These are phyloP conservation scores for Sturmia bella DNA, from an alignment of 2,888 invertebrate genomes.

Conservation along the genomic window DNA sequence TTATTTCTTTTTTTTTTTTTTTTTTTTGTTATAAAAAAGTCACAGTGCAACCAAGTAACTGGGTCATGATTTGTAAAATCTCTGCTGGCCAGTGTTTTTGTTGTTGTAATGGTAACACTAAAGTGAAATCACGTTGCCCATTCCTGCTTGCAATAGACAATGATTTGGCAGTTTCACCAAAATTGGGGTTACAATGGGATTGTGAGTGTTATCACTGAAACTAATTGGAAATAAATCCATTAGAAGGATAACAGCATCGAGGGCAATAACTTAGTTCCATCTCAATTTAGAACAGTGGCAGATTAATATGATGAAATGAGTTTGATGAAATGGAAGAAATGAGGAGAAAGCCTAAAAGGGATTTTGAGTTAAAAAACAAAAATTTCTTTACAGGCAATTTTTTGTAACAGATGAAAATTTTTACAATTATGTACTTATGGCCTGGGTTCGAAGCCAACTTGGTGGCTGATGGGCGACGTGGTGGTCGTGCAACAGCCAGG, in stretches of 20 bases:
- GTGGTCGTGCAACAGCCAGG: too few species aligned
- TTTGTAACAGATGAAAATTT: too few species aligned
- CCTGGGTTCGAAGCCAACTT: too few species aligned
- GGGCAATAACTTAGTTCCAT: slow-evolving; percentile 4
- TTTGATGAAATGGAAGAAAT: too few species aligned
- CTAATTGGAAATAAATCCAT: slow-evolving; percentile 64
- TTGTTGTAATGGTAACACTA: neutral
- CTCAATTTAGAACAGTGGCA: neutral
- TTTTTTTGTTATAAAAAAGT: neutral
- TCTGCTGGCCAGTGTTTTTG: slow-evolving; percentile 23
- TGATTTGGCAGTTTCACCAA: slow-evolving; percentile 52
- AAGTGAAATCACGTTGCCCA: slow-evolving; percentile 21
- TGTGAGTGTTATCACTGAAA: slow-evolving; percentile 59
- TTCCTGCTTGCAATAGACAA: slow-evolving; percentile 35
- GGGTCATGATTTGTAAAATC: slow-evolving; percentile 64
- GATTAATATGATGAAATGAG: neutral
- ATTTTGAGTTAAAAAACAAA: too few species aligned
- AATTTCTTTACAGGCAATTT: too few species aligned
- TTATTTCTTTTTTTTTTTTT: slow-evolving; percentile 11
- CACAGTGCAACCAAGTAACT: slow-evolving; percentile 47
- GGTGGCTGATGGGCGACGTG: too few species aligned
- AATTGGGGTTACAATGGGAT: slow-evolving; percentile 59
- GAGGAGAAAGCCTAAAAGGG: too few species aligned
- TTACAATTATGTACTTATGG: too few species aligned
- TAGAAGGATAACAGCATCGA: slow-evolving; percentile 34